These are phyloP conservation scores for Selene dorsalis DNA, from an alignment of 2,797 vertebrate genomes.

Conservation along the genomic window DNA sequence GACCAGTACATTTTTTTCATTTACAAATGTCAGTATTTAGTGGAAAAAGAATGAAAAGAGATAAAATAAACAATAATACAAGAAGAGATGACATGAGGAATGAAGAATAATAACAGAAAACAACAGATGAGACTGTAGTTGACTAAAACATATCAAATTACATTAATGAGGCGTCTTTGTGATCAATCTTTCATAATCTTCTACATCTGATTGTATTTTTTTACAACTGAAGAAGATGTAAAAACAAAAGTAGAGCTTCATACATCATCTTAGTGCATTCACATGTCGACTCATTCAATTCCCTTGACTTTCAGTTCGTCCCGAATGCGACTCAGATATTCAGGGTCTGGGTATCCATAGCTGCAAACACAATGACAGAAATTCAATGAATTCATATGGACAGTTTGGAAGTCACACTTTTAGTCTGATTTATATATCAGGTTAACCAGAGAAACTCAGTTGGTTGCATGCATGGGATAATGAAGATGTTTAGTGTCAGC, in stretches of 20 bases:
- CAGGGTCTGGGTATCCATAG: slow-evolving; percentile 91
- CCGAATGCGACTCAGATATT: slow-evolving; percentile 87
- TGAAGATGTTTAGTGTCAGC: background rate
- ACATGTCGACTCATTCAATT: slow-evolving; percentile 81
- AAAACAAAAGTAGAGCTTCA: background rate
- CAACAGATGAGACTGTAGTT: background rate
- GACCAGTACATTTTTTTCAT: background rate
- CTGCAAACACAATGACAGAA: slow-evolving; percentile 77
- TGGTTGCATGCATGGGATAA: too few species aligned
- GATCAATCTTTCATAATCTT: background rate
- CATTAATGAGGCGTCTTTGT: background rate
- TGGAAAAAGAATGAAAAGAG: background rate
- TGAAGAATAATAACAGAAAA: background rate
- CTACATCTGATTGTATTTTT: background rate
- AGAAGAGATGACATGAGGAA: background rate
- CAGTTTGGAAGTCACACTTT: background rate
- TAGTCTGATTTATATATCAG: too few species aligned
- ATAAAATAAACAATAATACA: background rate
- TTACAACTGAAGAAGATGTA: too few species aligned
- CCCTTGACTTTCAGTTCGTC: slow-evolving; percentile 91
- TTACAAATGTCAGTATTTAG: background rate
- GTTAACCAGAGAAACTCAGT: too few species aligned
- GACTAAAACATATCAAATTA: background rate
- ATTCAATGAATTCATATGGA: background rate
- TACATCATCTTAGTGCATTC: background rate